Base-by-base conservation (phyloP, 1,140 invertebrate species). In the Coelopa frigida region DNA sequence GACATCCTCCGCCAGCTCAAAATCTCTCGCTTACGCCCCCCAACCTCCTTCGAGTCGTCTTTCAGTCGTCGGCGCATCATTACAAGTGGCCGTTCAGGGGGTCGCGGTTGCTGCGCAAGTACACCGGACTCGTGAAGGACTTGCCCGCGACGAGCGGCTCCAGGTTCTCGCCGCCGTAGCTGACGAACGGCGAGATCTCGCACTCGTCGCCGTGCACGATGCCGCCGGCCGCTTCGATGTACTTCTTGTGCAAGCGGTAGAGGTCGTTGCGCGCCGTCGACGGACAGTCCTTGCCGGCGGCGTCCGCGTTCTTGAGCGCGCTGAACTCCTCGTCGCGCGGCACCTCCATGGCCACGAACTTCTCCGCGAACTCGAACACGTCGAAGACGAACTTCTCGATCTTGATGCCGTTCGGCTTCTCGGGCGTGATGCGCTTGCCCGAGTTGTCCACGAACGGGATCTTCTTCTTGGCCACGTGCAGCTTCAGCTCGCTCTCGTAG, bases 321-420 rank as follows among this genome's bases (percentile, higher is more conserved):
- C 94, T 94, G 67, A 99, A 99, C 68, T 99, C 96, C 47, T 88
- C 85, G 55, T 94, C 85, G 38, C 95, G 76, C 1, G 84, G 75
- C 1, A 95, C 94, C 77, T 97, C 90, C 84, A 94, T 93, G 4
- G 89, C 89, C 15, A 86, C 89, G 62, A 99, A 93, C 54, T 85
- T 87, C 70, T 87, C 79, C 0, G 92, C 79, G 70, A 93, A 95
- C 58, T 87, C 84, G 68, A 99, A 98, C 0, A 98, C 94, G 73
- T 99, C 97, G 68, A 99, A 99, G 3, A 99, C 86, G 71, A 99
- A 99, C 72, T 99, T 99, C 59, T 99, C 97, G 68, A 98, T 87
- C 76, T 99, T 99, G 50, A 99, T 94, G 17, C 95, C 96, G 68
- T 99, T 99, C 0, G 88, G 82, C 58, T 80, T 78, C 1, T 79